These are phyloP conservation scores for Amphimallon solstitiale DNA, from an alignment of 2,888 invertebrate species.

Conservation along the genomic window DNA sequence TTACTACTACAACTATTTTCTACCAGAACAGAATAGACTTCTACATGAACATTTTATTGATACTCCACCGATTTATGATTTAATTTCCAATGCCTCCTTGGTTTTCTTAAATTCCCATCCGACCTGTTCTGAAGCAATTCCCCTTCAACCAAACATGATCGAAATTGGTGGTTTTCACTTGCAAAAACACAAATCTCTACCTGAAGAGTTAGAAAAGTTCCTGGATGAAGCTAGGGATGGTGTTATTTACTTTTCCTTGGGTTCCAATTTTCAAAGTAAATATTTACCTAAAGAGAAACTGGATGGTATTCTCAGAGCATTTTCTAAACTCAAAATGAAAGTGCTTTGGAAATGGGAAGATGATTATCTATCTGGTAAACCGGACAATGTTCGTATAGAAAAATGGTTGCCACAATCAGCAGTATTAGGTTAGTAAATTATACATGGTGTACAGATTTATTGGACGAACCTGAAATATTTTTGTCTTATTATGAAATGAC, in stretches of 20 bases:
- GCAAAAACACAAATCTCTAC: constrained; percentile 47
- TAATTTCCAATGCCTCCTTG: constrained; percentile 51
- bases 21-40: constrained; percentile 48
- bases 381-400: constrained; percentile 59
- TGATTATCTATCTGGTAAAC: constrained; percentile 56
- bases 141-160: too few species aligned
- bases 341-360: too few species aligned
- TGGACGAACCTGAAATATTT: too few species aligned
- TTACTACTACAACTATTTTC: constrained; percentile 49
- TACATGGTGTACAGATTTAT: too few species aligned
- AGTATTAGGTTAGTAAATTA: constrained; percentile 47
- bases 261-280: constrained; percentile 68
- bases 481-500: too few species aligned
- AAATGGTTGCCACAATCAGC: constrained; percentile 64
- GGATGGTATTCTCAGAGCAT: constrained; percentile 67
- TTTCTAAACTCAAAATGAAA: too few species aligned
- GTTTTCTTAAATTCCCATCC: constrained; percentile 61
- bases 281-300: constrained; percentile 66
- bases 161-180: constrained; percentile 68
- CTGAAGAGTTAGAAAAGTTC: constrained; percentile 64
- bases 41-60: constrained; percentile 53
- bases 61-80: constrained; percentile 48
- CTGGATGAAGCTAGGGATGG: constrained; percentile 67
- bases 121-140: constrained; percentile 64
- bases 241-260: constrained; percentile 70